Conservation (phyloP, 2,113 vertebrate species). For the Rhinopithecus roxellana region DNA sequence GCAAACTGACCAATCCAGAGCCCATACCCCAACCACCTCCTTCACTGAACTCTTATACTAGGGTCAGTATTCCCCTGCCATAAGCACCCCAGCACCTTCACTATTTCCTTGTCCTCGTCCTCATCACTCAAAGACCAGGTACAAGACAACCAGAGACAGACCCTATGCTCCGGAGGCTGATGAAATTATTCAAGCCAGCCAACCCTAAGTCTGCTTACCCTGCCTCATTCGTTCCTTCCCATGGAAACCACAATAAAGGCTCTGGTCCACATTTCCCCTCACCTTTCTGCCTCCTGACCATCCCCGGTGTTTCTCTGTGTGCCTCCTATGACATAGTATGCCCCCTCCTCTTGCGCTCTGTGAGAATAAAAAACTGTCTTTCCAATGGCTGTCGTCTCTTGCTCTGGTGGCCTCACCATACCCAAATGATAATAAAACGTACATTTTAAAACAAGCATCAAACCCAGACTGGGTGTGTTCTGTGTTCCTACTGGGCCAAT, state of each 20-base stretch:
- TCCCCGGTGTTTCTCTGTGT: neutral
- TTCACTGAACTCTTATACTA: neutral
- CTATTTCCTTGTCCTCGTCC: neutral
- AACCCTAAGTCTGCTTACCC: too few species aligned
- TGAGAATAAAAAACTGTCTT: neutral
- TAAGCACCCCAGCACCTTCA: neutral
- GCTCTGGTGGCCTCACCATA: neutral
- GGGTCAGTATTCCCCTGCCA: neutral
- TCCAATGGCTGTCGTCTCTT: too few species aligned
- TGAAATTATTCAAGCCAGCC: neutral
- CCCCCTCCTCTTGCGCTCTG: neutral
- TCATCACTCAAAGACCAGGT: neutral
- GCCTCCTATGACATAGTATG: neutral
- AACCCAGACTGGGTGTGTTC: too few species aligned
- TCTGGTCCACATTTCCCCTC: neutral
- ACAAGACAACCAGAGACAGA: neutral
- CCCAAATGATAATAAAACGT: neutral
- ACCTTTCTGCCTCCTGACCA: neutral
- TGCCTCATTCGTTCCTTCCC: neutral
- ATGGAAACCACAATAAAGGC: neutral
- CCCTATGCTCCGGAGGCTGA: too few species aligned
- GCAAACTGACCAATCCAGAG: neutral
- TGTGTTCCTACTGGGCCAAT: neutral
- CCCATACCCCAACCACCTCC: fast-evolving
- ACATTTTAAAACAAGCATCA: neutral